phyloP scores from a whole-genome alignment of 2,797 vertebrate species.

The Poliocrania exsul region DNA sequence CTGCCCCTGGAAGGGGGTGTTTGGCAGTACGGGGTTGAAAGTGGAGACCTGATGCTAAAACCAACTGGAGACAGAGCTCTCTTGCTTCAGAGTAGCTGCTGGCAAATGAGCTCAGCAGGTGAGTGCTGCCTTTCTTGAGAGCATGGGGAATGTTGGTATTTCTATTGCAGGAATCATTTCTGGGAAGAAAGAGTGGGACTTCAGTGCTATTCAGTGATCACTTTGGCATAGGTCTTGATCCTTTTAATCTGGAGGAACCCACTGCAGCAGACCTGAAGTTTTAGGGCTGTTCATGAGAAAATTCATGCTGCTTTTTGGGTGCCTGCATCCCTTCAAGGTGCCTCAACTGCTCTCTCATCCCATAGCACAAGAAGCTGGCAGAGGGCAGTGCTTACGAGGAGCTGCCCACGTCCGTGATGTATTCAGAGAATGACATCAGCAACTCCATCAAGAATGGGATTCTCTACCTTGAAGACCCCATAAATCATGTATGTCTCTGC shows the following conservation, averaged over 20 bases:
- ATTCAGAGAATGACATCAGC: conserved; percentile 98
- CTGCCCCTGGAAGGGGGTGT: neutral
- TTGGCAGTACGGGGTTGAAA: neutral
- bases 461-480: conserved; percentile 95
- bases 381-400: conserved; percentile 98
- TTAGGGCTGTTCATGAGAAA: neutral
- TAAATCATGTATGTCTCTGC: conserved; percentile 86
- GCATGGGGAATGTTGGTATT: neutral
- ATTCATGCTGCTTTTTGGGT: neutral
- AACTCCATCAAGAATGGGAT: conserved; percentile 99
- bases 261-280: neutral
- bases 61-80: neutral
- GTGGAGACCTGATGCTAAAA: neutral
- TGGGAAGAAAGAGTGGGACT: neutral
- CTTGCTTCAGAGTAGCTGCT: neutral
- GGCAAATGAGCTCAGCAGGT: neutral
- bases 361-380: conserved; percentile 97
- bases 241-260: neutral
- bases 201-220: neutral
- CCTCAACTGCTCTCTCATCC: neutral
- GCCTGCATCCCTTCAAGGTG: neutral
- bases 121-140: neutral
- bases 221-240: neutral
- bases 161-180: neutral
- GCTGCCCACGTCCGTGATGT: conserved; percentile 90